Conservation (phyloP, 1,140 invertebrate species). For the Octopus bimaculoides region DNA sequence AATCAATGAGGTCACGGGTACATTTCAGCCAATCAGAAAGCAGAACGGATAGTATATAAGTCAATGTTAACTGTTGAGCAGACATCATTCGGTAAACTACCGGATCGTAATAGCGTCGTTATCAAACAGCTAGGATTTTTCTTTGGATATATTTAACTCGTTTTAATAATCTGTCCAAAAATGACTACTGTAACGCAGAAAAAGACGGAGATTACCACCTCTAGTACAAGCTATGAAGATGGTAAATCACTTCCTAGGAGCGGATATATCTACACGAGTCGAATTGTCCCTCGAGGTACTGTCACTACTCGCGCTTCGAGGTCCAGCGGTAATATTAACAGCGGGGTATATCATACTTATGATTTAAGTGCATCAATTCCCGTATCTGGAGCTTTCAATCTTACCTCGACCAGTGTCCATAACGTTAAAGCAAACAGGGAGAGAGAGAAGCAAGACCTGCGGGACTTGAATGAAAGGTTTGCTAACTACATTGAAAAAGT, state of each 20-base stretch:
- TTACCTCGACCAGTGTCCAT: constrained; percentile 51
- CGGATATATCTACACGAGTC: not conserved
- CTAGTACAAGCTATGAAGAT: not conserved
- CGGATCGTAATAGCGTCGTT: not conserved
- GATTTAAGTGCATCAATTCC: constrained; percentile 17
- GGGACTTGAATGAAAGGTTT: constrained; percentile 60
- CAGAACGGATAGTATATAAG: not conserved
- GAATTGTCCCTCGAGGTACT: not conserved
- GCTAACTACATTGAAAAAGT: constrained; percentile 62
- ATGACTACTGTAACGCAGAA: not conserved
- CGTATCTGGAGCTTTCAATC: constrained; percentile 36
- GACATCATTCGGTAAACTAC: not conserved
- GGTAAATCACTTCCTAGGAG: not conserved
- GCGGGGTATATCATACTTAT: not conserved
- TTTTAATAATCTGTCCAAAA: not conserved
- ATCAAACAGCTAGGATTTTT: not conserved
- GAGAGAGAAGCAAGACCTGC: constrained; percentile 61
- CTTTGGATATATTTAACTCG: not conserved
- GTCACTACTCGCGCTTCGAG: not conserved
- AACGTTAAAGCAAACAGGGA: constrained; percentile 56
- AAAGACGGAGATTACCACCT: not conserved
- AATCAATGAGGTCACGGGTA: constrained; percentile 3
- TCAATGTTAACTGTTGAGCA: not conserved
- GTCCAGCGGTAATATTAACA: not conserved
- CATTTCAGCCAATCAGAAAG: not conserved